Base-by-base conservation (phyloP, 2,888 invertebrate genomes). In the Ennomos erosarius region DNA sequence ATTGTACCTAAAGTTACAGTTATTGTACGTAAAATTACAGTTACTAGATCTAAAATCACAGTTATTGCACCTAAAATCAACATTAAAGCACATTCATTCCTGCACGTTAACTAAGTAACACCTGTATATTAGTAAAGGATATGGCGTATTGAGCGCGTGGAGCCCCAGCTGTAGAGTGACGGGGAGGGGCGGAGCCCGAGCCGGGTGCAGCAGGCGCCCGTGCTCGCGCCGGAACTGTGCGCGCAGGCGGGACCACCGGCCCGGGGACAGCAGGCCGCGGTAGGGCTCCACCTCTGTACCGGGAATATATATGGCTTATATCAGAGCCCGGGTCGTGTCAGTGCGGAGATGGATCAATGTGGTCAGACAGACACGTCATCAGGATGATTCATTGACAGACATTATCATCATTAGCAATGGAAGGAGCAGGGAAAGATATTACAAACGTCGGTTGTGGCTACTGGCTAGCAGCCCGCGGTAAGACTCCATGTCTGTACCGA, bases 91-190 rank as follows among this genome's bases (percentile, higher is more conserved):
- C n/a, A n/a, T n/a, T n/a, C n/a, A n/a, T n/a, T n/a, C n/a, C 33
- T 45, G 16, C 12, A n/a, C 11, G 10, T 9, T 34, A 46, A 45
- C 16, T 26, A 26, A 26, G 26, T 26, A 26, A 6, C 26, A 26
- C 3, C 0, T 11, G 5, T 33, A 35, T 46, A 36, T 53, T 11
- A 64, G 67, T 46, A 93, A 95, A 94, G 94, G 94, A 94, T 94
- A 95, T 93, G 98, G 98, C 65, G 99, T 99, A 88, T 99, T 99
- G 55, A 99, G 93, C 36, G 99, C 98, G 12, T 99, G 98, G 13
- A 99, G 93, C 0, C 99, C 99, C 47, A 98, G 97, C 81, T 94
- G 99, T 63, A 99, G 93, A 34, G 97, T 96, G 1, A 98, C 98
- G 37, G 98, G 97, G 79, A 99, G 97, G 49, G 98, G 96, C 35